These are phyloP conservation scores for Nymphalis polychloros DNA, from an alignment of 2,888 invertebrate species.

Conservation along the genomic window DNA sequence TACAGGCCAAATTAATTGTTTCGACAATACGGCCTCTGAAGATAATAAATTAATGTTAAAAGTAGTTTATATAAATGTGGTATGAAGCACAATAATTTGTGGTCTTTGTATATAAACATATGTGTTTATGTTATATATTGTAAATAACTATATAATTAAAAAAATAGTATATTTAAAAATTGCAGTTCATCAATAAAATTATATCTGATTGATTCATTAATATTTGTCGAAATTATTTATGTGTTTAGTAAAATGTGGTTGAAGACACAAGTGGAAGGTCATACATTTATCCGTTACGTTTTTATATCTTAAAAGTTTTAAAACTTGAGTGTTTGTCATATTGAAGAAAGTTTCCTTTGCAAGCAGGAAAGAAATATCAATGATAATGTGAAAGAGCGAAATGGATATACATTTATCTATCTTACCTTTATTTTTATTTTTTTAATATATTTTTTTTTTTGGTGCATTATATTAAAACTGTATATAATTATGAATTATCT, in stretches of 20 bases:
- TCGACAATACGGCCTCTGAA: constrained; percentile 21
- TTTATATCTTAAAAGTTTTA: no score
- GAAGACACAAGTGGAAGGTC: no score
- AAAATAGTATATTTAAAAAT: neutral
- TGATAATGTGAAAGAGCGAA: no score
- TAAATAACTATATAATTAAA: constrained; percentile 4
- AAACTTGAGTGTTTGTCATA: no score
- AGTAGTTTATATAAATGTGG: constrained; percentile 11
- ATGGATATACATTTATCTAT: no score
- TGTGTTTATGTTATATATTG: constrained; percentile 13
- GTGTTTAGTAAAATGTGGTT: neutral
- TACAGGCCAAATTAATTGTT: constrained; percentile 16
- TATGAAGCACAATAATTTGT: constrained; percentile 7
- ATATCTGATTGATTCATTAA: neutral
- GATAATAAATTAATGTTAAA: constrained; percentile 26
- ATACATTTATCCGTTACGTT: no score
- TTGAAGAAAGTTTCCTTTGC: no score
- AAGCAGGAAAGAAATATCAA: no score
- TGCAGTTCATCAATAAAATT: neutral
- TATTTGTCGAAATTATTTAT: neutral
- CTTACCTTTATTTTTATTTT: no score
- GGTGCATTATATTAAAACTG: no score
- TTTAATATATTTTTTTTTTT: no score
- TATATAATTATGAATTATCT: neutral
- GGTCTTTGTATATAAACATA: constrained; percentile 23